phyloP scores from a whole-genome alignment of 1,140 invertebrate genomes.

The Melitaea cinxia region DNA sequence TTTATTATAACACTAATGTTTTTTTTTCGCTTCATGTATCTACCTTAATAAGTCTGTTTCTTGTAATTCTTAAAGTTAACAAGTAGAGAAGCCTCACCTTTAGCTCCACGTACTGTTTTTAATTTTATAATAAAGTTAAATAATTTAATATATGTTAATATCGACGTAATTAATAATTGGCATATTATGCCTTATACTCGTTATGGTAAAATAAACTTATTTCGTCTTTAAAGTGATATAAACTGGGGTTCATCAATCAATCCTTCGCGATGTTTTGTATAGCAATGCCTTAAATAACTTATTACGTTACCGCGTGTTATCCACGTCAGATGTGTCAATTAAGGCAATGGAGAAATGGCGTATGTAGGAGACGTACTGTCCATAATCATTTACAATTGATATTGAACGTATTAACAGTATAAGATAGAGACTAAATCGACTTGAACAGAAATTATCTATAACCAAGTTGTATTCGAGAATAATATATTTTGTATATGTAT shows the following conservation, averaged over 20 bases:
- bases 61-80: no score
- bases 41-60: no score
- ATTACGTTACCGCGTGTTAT: slow-evolving; percentile 40
- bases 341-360: slow-evolving; percentile 36
- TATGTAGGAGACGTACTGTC: slow-evolving; percentile 16
- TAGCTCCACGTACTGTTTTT: no score
- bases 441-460: no score
- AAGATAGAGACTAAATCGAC: not conserved
- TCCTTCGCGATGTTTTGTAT: slow-evolving; percentile 40
- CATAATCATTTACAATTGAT: not conserved
- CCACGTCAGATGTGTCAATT: slow-evolving; percentile 48
- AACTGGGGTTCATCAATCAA: slow-evolving; percentile 34
- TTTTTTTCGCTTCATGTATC: no score
- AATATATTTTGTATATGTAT: not conserved
- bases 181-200: not conserved
- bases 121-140: no score
- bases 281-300: slow-evolving; percentile 38
- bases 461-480: no score
- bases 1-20: no score
- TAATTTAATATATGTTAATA: no score
- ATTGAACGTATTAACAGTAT: not conserved
- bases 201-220: slow-evolving; percentile 16
- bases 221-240: slow-evolving; percentile 20
- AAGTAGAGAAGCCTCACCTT: no score
- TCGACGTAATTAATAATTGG: not conserved